Percentiles rank a stretch among this genome's conserved stretches.
Evolutionary conservation across 2,888 invertebrate genomes (phyloP).

Genomic region (Drosophila siamana): DNA sequence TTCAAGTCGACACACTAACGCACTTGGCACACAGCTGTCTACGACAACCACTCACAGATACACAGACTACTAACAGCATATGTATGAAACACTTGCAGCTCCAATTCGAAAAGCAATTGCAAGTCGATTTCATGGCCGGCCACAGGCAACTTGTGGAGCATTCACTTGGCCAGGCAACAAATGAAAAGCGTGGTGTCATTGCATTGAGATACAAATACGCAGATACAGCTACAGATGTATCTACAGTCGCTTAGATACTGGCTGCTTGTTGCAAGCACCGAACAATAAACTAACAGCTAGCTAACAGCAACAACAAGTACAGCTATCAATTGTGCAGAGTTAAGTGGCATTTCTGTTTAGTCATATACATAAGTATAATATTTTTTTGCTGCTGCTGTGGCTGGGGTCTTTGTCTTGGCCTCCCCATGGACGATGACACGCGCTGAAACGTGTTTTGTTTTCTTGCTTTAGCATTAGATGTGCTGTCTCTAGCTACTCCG

Average conservation of each 20-base stretch:
- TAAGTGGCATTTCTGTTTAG: conserved; percentile 74
- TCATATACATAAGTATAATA: conserved; percentile 50
- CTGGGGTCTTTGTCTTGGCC: conserved; percentile 76
- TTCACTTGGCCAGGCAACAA: conserved; percentile 63
- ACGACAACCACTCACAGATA: conserved; percentile 35
- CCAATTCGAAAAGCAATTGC: conserved; percentile 63
- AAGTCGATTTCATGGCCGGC: conserved; percentile 76
- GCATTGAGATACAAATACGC: conserved; percentile 50
- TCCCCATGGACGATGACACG: conserved; percentile 72
- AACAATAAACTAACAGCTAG: conserved; percentile 5
- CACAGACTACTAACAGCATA: background rate
- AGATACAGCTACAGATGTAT: conserved; percentile 25
- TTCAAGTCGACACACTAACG: conserved; percentile 52
- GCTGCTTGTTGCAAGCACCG: no score
- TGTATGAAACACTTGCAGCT: conserved; percentile 47
- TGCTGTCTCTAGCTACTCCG: conserved; percentile 17
- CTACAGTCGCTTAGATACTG: conserved; percentile 14
- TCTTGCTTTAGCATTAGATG: conserved; percentile 48
- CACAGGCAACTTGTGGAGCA: conserved; percentile 67
- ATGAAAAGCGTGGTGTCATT: conserved; percentile 71
- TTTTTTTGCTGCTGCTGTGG: conserved; percentile 11
- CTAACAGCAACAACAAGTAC: conserved; percentile 28
- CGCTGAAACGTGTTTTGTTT: conserved; percentile 72
- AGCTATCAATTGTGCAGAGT: conserved; percentile 61
- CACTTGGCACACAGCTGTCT: conserved; percentile 45